Evolutionary conservation across 2,888 invertebrate genomes (phyloP).

Genomic region (Strigamia transsilvanica): DNA sequence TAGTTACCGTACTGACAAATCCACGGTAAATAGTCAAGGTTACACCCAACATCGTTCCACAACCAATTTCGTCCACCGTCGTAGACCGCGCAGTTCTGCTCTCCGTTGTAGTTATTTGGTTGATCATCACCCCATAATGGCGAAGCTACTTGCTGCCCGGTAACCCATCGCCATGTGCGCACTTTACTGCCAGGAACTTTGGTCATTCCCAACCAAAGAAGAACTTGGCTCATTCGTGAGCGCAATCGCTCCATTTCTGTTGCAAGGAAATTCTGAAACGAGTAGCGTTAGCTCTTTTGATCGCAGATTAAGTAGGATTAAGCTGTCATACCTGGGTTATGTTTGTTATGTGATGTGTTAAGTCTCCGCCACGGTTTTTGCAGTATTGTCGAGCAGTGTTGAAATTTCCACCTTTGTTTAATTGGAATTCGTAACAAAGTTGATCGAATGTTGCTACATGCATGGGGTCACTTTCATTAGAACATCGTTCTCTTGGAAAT

Average conservation of each 20-base stretch:
- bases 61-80: constrained; percentile 90
- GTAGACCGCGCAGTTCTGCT: constrained; percentile 92
- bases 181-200: constrained; percentile 85
- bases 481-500: constrained; percentile 81
- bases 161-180: constrained; percentile 87
- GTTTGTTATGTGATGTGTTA: constrained; percentile 60
- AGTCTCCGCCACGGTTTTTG: constrained; percentile 64
- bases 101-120: constrained; percentile 94
- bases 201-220: constrained; percentile 91
- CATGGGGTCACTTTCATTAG: constrained; percentile 75
- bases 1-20: constrained; percentile 75
- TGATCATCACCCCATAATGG: constrained; percentile 94
- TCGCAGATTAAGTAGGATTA: background rate
- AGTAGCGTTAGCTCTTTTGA: background rate
- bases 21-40: constrained; percentile 90
- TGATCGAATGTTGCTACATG: constrained; percentile 83
- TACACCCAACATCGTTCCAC: constrained; percentile 95
- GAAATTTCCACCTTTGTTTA: constrained; percentile 82
- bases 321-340: constrained; percentile 57
- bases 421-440: constrained; percentile 88
- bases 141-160: constrained; percentile 67
- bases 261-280: constrained; percentile 55
- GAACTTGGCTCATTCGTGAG: constrained; percentile 79
- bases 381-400: constrained; percentile 82
- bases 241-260: constrained; percentile 80